Evolutionary conservation across 2,113 vertebrate genomes (phyloP).

Genomic region (Mungos mungo): DNA sequence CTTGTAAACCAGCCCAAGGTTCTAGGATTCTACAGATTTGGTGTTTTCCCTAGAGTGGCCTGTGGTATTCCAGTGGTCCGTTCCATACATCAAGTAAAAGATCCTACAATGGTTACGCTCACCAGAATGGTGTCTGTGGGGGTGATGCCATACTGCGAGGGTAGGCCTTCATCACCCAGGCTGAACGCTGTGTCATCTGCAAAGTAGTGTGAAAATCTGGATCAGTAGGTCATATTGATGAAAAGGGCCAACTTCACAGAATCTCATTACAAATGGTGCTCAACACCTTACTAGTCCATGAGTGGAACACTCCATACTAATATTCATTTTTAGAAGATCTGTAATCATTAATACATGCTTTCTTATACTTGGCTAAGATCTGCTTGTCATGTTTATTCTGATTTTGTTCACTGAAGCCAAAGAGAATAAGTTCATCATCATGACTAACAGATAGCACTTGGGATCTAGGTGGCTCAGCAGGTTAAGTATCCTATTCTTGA

Average conservation of each 20-base stretch:
- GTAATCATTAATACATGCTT: not conserved
- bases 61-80: not conserved
- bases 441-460: not conserved
- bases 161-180: not conserved
- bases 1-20: not conserved
- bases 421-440: not conserved
- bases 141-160: not conserved
- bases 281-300: not conserved
- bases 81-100: not conserved
- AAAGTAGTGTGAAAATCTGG: not conserved
- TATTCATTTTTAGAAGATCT: not conserved
- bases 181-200: not conserved
- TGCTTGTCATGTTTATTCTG: constrained; percentile 18
- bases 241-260: not conserved
- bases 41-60: not conserved
- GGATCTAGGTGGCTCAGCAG: no score
- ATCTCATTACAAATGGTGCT: not conserved
- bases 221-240: not conserved
- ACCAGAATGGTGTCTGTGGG: not conserved
- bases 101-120: not conserved
- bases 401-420: not conserved
- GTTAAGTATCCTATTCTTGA: no score
- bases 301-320: not conserved
- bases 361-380: not conserved
- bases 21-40: not conserved